Evolutionary conservation across 2,797 vertebrate species (phyloP).

Genomic region (Orientallactaga sibirica): DNA sequence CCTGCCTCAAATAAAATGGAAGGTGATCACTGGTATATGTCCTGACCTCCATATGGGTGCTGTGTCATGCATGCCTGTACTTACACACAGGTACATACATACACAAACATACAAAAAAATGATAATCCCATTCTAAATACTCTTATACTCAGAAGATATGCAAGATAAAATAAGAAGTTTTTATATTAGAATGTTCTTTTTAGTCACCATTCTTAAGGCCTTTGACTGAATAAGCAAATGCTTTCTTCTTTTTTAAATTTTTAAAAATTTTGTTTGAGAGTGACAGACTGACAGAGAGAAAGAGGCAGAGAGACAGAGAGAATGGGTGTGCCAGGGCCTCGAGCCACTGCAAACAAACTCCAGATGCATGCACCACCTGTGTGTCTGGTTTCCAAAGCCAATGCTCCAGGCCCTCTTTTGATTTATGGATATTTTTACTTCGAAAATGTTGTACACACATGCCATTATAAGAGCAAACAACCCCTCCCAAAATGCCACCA

Average conservation of each 20-base stretch:
- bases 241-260: not conserved
- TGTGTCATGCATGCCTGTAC: no score
- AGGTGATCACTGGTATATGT: no score
- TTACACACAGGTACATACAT: no score
- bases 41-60: no score
- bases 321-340: no score
- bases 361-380: no score
- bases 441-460: not conserved
- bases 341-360: no score
- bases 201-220: not conserved
- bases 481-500: not conserved
- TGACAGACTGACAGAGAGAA: no score
- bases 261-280: no score
- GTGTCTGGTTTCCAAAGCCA: no score
- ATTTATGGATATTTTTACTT: not conserved
- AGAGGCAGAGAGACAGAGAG: no score
- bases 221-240: not conserved
- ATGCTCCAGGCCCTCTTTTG: not conserved
- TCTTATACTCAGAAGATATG: not conserved
- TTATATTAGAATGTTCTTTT: conserved; percentile 6
- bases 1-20: no score
- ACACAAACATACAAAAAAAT: not conserved
- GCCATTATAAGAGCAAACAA: not conserved
- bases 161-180: not conserved
- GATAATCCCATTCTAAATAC: not conserved